Evolutionary conservation across 2,113 vertebrate genomes (phyloP).

Genomic region (Cygnus buccinator): DNA sequence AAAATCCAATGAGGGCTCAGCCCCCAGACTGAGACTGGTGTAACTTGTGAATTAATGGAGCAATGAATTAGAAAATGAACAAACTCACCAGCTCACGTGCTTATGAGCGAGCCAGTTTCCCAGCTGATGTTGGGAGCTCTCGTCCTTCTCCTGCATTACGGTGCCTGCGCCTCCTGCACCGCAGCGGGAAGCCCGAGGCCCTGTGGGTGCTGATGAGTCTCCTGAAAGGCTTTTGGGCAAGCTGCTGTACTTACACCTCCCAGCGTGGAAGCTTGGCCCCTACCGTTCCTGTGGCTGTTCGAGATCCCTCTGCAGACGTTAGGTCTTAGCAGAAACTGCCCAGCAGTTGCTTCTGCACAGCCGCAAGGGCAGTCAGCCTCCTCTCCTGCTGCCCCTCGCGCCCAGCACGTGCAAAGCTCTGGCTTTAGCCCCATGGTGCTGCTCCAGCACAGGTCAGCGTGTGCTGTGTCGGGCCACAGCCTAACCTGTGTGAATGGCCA

Average conservation of each 20-base stretch:
- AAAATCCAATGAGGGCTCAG: neutral
- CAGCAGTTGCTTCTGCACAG: neutral
- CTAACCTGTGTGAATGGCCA: neutral
- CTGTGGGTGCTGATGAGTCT: neutral
- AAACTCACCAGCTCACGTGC: neutral
- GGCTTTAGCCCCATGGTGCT: neutral
- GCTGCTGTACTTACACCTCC: neutral
- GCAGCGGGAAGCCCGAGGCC: neutral
- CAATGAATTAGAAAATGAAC: no score
- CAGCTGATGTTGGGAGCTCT: neutral
- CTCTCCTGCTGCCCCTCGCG: neutral
- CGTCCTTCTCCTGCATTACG: accelerated
- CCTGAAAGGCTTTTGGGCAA: neutral
- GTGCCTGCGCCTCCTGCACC: neutral
- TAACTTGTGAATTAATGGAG: neutral
- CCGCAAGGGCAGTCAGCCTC: neutral
- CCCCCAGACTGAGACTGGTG: neutral
- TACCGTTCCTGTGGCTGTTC: neutral
- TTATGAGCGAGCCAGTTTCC: neutral
- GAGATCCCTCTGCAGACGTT: neutral
- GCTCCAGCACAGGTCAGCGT: neutral
- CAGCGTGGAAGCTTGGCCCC: neutral
- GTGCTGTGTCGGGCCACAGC: neutral
- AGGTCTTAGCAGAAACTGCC: neutral
- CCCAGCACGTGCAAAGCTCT: accelerated